Evolutionary conservation across 2,113 vertebrate genomes (phyloP), one percentile per base, ranked within the genome.

Genomic region (Hypocryptadius cinnamomeus): DNA sequence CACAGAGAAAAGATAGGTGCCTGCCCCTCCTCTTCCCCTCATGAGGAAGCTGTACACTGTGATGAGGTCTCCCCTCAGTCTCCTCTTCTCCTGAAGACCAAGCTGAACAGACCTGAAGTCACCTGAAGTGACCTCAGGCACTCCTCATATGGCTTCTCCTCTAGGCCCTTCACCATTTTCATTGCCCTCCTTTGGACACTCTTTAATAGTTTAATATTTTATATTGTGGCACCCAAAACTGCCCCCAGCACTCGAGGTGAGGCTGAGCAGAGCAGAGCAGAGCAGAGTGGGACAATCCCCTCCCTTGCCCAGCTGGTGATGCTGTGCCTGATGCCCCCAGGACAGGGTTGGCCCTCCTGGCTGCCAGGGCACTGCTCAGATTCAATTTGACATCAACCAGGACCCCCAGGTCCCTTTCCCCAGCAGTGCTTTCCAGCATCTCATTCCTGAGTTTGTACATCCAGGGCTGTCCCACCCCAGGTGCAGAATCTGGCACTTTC

Each of bases 261-360:
- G n/a, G 25, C n/a, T 0, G 0, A 14, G 14, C 24, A n/a, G n/a
- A n/a, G n/a, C 40, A 54, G n/a, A 0, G 0, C 30, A 82, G 63
- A 47, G 78, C 54, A 69, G 47, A 76, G 8, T 2, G 0, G 47
- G 39, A 82, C n/a, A 40, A 42, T 27, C n/a, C 20, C 54, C 63
- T 82, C n/a, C 47, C 31, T 69, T 24, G 11, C 25, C 31, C 0
- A 0, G 61, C 24, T 82, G 66, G 8, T 0, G 0, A 40, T 47
- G 54, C n/a, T 69, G 17, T 19, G 30, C 25, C 78, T 76, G 54
- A 40, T 47, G 47, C 6, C 7, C 28, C 24, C 53, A 47, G 30
- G 45, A 40, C 53, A 74, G 0, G 0, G 0, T 1, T 59, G 37
- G 3, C 37, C n/a, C n/a, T 74, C 28, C 45, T 74, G 53, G n/a